Conservation (phyloP, 2,888 invertebrate species). For the Athripsodes cinereus region DNA sequence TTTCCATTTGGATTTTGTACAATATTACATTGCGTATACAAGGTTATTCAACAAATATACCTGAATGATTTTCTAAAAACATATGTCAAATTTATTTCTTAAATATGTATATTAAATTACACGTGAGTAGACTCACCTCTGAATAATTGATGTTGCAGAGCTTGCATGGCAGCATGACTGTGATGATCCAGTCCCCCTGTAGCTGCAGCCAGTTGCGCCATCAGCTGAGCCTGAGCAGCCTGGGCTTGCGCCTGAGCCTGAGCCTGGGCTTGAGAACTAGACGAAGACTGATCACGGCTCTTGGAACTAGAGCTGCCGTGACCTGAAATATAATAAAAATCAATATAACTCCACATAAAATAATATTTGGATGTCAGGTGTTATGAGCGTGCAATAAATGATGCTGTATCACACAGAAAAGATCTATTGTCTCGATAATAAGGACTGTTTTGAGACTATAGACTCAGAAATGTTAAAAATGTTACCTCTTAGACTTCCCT, state of each 20-base stretch:
- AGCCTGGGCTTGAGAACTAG: constrained; percentile 30
- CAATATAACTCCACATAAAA: too few species aligned
- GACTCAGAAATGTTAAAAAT: too few species aligned
- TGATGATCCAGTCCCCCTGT: constrained; percentile 40
- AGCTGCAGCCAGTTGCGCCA: constrained; percentile 45
- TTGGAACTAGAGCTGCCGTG: constrained; percentile 20
- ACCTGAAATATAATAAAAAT: constrained; percentile 6
- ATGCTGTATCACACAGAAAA: background rate
- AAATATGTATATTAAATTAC: too few species aligned
- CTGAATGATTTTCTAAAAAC: too few species aligned
- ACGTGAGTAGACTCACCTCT: constrained; percentile 56
- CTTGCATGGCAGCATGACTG: constrained; percentile 73
- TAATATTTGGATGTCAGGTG: background rate
- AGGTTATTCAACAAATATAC: too few species aligned
- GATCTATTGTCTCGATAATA: too few species aligned
- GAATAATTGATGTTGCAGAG: constrained; percentile 75
- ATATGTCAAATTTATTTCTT: too few species aligned
- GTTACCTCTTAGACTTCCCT: constrained; percentile 1
- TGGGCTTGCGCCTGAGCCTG: constrained; percentile 36
- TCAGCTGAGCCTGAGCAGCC: constrained; percentile 47
- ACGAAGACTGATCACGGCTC: constrained; percentile 14
- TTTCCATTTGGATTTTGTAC: too few species aligned
- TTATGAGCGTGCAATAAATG: background rate
- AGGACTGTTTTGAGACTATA: too few species aligned
- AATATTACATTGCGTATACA: too few species aligned